A percentile compares a stretch with the other conserved stretches of the same genome.
phyloP scores from a whole-genome alignment of 2,113 vertebrate species.

The Plectropomus leopardus region DNA sequence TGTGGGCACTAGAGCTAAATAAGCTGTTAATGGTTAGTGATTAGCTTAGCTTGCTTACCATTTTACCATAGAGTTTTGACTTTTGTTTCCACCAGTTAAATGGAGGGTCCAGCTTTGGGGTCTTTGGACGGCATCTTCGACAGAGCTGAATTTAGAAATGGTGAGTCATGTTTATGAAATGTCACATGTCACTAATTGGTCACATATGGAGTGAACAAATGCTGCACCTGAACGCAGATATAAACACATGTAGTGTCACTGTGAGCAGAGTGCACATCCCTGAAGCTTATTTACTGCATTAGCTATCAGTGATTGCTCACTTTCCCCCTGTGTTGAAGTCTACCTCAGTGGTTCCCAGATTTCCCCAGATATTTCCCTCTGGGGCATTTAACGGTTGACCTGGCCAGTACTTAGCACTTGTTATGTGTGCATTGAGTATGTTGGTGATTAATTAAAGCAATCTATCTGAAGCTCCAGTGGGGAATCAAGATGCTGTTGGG shows the following conservation, averaged over 20 bases:
- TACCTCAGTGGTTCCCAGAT: constrained; percentile 31
- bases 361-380: constrained; percentile 51
- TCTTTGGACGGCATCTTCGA: not conserved
- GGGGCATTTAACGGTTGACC: constrained; percentile 58
- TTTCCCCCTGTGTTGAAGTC: constrained; percentile 38
- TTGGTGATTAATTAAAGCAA: constrained; percentile 77
- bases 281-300: constrained; percentile 16
- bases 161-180: not conserved
- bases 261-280: constrained; percentile 18
- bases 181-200: not conserved
- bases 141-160: not conserved
- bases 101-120: not conserved
- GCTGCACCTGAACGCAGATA: not conserved
- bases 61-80: not conserved
- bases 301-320: constrained; percentile 17
- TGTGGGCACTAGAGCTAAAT: not conserved
- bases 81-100: constrained; percentile 2
- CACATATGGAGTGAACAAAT: not conserved
- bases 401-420: constrained; percentile 62
- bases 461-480: constrained; percentile 55
- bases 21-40: constrained; percentile 6
- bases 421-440: constrained; percentile 64
- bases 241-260: not conserved
- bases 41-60: not conserved
- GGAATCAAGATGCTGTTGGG: constrained; percentile 61